phyloP scores from a whole-genome alignment of 35 echinoderm and acorn worm genomes.

The Holothuria glaberrima region DNA sequence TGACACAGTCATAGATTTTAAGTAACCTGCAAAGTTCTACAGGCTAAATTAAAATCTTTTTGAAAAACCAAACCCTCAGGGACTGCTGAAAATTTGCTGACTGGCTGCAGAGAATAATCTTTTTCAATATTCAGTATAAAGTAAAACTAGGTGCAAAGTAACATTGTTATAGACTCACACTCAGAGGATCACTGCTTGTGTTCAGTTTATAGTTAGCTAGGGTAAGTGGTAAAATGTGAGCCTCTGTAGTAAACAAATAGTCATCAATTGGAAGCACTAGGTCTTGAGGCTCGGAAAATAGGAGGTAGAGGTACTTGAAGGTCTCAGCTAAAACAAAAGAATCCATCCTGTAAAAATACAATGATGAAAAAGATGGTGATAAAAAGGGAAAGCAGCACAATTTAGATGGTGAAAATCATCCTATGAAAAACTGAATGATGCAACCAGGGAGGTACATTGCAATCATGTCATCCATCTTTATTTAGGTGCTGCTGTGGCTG shows the following conservation, averaged over 20 bases:
- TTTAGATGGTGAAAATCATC: too few relatives aligned
- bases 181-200: not conserved
- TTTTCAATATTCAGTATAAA: too few relatives aligned
- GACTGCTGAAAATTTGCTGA: too few relatives aligned
- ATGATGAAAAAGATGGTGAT: not conserved
- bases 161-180: not conserved
- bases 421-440: too few relatives aligned
- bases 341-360: slow-evolving; percentile 85
- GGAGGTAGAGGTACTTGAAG: slow-evolving; percentile 95
- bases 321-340: slow-evolving; percentile 98
- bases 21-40: too few relatives aligned
- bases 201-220: slow-evolving; percentile 72
- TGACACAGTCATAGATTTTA: too few relatives aligned
- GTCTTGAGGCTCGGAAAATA: slow-evolving; percentile 90
- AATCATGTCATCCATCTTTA: too few relatives aligned
- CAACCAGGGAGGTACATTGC: too few relatives aligned
- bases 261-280: slow-evolving; percentile 80
- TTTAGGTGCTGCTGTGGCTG: too few relatives aligned
- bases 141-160: not conserved
- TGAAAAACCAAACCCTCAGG: too few relatives aligned
- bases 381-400: not conserved
- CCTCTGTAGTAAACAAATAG: slow-evolving; percentile 95
- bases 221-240: slow-evolving; percentile 85
- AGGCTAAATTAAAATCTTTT: too few relatives aligned
- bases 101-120: too few relatives aligned